Conservation (phyloP, 1,140 invertebrate genomes). For the Musca domestica region DNA sequence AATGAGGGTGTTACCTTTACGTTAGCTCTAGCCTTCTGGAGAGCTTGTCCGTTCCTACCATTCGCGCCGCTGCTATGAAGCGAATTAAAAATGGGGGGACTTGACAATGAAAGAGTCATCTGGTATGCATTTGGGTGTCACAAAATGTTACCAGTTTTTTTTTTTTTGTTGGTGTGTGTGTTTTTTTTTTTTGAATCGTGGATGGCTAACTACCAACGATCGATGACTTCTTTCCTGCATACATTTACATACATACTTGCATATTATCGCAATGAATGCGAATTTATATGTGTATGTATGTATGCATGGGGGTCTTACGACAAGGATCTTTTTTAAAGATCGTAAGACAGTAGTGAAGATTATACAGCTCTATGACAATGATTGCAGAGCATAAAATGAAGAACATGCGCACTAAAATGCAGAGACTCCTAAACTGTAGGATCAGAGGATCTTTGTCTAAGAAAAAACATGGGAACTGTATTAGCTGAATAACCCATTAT, state of each 20-base stretch:
- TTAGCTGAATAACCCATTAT: no score
- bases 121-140: slow-evolving; percentile 4
- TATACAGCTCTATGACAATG: slow-evolving; percentile 3
- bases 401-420: background rate
- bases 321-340: slow-evolving; percentile 16
- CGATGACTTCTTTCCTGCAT: no score
- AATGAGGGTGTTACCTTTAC: slow-evolving; percentile 18
- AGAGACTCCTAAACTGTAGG: background rate
- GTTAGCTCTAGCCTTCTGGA: background rate
- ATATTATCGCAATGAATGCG: no score
- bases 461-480: no score
- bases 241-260: background rate
- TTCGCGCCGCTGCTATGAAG: no score
- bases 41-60: no score
- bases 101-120: background rate
- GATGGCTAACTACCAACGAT: no score
- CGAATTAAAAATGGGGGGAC: no score
- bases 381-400: background rate
- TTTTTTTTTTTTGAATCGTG: no score
- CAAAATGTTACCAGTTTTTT: no score
- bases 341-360: slow-evolving; percentile 19
- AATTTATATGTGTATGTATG: background rate
- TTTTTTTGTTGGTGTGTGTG: no score
- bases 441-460: no score
- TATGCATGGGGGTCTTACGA: background rate